Conservation (phyloP, 2,797 vertebrate species). For the Psittacula derbiana region DNA sequence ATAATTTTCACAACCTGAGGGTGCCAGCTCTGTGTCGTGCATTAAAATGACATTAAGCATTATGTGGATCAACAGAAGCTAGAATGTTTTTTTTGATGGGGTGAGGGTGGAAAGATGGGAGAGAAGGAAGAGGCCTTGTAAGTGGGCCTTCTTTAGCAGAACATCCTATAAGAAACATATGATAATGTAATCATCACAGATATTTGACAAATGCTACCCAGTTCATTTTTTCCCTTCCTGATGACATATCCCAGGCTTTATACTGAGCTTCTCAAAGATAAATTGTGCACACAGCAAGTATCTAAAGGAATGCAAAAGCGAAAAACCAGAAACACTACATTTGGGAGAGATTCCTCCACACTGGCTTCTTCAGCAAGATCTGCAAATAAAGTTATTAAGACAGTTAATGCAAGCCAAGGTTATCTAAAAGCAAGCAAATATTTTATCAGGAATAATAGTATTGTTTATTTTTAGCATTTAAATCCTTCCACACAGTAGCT, state of each 20-base stretch:
- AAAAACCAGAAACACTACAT: conserved; percentile 14
- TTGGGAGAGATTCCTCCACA: conserved; percentile 8
- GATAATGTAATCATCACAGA: conserved; percentile 63
- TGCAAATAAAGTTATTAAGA: conserved; percentile 27
- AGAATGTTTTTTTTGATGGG: conserved; percentile 46
- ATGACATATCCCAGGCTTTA: conserved; percentile 62
- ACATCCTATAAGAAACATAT: conserved; percentile 43
- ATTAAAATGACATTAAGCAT: conserved; percentile 58
- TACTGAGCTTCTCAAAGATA: conserved; percentile 23
- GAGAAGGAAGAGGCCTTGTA: conserved; percentile 6
- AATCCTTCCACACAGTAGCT: neutral
- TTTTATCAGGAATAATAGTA: neutral
- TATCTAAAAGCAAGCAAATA: conserved; percentile 4
- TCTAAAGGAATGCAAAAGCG: conserved; percentile 27
- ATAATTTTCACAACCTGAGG: conserved; percentile 50
- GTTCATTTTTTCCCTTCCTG: conserved; percentile 52
- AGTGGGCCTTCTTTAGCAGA: conserved; percentile 19
- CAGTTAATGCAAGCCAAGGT: neutral
- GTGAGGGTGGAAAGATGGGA: conserved; percentile 29
- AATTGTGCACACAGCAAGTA: conserved; percentile 33
- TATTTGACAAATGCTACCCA: conserved; percentile 59
- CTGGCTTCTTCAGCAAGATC: conserved; percentile 9
- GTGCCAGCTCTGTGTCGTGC: conserved; percentile 37
- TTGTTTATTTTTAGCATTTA: neutral
- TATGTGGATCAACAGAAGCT: conserved; percentile 47